Conservation (phyloP, 2,888 invertebrate genomes). For the Sisyra nigra region DNA sequence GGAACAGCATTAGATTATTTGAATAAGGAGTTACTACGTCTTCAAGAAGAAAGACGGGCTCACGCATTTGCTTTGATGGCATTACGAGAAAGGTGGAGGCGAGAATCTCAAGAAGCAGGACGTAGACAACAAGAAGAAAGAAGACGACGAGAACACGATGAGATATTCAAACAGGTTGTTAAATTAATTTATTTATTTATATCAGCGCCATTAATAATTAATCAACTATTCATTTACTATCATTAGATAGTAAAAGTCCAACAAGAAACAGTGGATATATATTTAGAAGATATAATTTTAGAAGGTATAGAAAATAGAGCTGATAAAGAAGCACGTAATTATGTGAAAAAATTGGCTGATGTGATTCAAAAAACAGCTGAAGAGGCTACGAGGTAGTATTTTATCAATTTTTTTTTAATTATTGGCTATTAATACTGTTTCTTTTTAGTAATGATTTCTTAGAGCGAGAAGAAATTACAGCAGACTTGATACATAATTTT, state of each 20-base stretch:
- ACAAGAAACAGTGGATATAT: slow-evolving; percentile 41
- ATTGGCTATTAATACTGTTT: not conserved
- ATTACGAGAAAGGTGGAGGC: slow-evolving; percentile 54
- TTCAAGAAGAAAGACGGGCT: slow-evolving; percentile 61
- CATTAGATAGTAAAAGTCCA: slow-evolving; percentile 36
- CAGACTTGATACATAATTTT: slow-evolving; percentile 40
- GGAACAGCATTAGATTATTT: slow-evolving; percentile 57
- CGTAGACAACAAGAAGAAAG: slow-evolving; percentile 59
- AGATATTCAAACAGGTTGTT: slow-evolving; percentile 53
- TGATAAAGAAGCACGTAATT: slow-evolving; percentile 33
- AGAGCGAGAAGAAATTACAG: slow-evolving; percentile 37
- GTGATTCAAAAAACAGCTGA: slow-evolving; percentile 37
- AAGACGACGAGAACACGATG: slow-evolving; percentile 56
- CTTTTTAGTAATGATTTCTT: slow-evolving; percentile 8
- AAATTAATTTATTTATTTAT: not conserved
- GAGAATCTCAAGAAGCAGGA: slow-evolving; percentile 70
- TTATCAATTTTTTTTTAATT: not conserved
- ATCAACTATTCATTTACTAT: too few species aligned
- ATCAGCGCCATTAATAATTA: too few species aligned
- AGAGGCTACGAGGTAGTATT: slow-evolving; percentile 20
- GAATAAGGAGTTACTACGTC: slow-evolving; percentile 57
- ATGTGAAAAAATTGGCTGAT: slow-evolving; percentile 34
- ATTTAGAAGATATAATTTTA: slow-evolving; percentile 43
- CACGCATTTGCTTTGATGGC: slow-evolving; percentile 66
- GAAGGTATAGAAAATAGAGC: slow-evolving; percentile 41